Percentiles rank a stretch among this genome's conserved stretches.
Conservation (phyloP, 2,113 vertebrate genomes). For the Numenius arquata region DNA sequence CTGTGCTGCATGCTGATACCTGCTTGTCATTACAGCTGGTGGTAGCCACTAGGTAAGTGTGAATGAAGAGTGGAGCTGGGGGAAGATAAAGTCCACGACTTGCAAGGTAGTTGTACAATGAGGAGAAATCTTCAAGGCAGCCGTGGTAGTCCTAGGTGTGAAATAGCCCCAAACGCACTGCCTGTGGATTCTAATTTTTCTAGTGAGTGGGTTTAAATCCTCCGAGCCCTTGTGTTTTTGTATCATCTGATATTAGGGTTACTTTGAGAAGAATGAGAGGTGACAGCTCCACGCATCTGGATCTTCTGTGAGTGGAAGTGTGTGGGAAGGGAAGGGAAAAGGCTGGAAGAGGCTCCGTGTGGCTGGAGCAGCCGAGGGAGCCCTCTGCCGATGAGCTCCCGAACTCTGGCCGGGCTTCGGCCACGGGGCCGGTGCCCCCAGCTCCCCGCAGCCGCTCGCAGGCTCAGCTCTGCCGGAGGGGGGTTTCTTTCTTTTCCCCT, state of each 20-base stretch:
- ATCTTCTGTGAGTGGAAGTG: not conserved
- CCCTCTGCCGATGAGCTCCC: constrained; percentile 81
- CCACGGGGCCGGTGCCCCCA: not conserved
- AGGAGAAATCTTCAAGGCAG: not conserved
- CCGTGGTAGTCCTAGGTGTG: constrained; percentile 39
- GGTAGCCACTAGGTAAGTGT: too few relatives aligned
- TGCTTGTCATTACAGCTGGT: not conserved
- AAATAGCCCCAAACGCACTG: not conserved
- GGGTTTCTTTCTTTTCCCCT: too few relatives aligned
- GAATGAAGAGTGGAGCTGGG: not conserved
- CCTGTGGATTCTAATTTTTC: not conserved
- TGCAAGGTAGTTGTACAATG: not conserved
- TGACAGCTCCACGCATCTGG: constrained; percentile 8
- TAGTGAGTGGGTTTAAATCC: not conserved
- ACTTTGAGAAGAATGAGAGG: constrained; percentile 26
- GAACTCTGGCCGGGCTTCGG: constrained; percentile 3
- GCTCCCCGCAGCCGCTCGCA: not conserved
- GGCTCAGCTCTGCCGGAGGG: not conserved
- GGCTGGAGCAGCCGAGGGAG: constrained; percentile 72
- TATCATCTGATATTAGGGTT: constrained; percentile 8
- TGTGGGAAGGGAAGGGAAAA: not conserved
- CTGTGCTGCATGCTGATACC: not conserved
- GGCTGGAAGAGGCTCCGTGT: accelerated
- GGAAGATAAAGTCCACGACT: not conserved
- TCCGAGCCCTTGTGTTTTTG: not conserved